A percentile compares a stretch with the other conserved stretches of the same genome.
Conservation (phyloP, 2,797 vertebrate species). For the Falco biarmicus region DNA sequence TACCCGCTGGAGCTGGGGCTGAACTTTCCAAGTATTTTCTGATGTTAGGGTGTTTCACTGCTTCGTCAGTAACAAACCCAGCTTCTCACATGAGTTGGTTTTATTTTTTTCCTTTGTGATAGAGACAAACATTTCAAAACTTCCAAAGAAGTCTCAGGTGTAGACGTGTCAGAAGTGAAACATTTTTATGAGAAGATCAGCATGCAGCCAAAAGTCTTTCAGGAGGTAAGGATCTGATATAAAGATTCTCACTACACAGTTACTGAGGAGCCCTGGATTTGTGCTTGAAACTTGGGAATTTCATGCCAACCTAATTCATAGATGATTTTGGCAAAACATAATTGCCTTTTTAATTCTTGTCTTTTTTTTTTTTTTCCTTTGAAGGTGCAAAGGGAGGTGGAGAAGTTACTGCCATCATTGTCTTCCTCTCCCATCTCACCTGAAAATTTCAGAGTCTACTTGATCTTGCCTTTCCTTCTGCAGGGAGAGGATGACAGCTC, state of each 20-base stretch:
- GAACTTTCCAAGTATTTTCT: background rate
- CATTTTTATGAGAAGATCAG: slow-evolving; percentile 23
- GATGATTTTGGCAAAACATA: background rate
- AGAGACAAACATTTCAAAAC: slow-evolving; percentile 62
- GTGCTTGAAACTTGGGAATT: background rate
- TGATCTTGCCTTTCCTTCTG: slow-evolving; percentile 78
- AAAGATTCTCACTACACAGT: background rate
- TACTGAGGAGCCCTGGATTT: background rate
- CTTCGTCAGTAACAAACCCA: background rate
- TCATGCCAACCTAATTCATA: background rate
- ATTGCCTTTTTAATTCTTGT: background rate
- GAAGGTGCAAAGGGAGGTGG: slow-evolving; percentile 70
- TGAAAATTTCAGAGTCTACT: slow-evolving; percentile 79
- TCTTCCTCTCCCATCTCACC: slow-evolving; percentile 45
- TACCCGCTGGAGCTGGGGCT: background rate
- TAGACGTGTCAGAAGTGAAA: slow-evolving; percentile 48
- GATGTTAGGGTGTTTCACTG: background rate
- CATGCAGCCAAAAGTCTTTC: background rate
- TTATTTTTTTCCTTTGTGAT: background rate
- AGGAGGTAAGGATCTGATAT: background rate
- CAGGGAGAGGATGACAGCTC: background rate
- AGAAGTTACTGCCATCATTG: slow-evolving; percentile 57
- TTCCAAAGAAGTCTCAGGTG: background rate
- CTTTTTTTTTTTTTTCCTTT: background rate
- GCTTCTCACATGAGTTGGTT: background rate